Conservation (phyloP, 2,797 vertebrate species). For the Enteromius trimaculatus region DNA sequence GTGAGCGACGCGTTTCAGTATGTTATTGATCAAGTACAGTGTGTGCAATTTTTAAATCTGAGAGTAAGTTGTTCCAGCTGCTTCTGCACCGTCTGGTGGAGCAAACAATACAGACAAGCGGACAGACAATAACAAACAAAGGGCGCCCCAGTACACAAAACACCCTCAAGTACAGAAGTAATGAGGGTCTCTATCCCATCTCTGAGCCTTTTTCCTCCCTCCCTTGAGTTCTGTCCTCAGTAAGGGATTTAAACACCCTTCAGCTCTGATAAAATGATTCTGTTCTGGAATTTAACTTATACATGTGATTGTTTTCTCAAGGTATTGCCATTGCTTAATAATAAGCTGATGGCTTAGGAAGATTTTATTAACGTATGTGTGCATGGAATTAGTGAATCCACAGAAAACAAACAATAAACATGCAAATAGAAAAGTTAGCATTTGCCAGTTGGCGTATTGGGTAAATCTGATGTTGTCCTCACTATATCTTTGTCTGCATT, state of each 20-base stretch:
- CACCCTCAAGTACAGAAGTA: constrained; percentile 28
- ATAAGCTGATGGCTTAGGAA: background rate
- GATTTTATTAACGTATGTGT: background rate
- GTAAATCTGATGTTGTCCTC: background rate
- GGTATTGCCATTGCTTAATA: background rate
- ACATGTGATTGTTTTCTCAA: background rate
- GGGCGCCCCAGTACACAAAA: background rate
- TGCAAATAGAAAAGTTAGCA: background rate
- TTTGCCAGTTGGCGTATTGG: background rate
- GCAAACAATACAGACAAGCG: background rate
- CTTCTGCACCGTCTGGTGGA: background rate
- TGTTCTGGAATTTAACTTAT: constrained; percentile 10
- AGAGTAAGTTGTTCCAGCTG: background rate
- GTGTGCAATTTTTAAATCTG: background rate
- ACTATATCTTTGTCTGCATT: background rate
- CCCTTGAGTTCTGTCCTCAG: background rate
- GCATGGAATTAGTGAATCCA: background rate
- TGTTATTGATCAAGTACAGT: background rate
- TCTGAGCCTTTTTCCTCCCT: background rate
- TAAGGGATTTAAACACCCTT: background rate
- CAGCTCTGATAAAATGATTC: constrained; percentile 6
- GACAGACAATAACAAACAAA: constrained; percentile 30
- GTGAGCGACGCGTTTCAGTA: background rate
- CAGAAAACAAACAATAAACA: background rate
- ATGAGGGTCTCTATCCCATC: constrained; percentile 19